These are phyloP conservation scores for Megalurothrips usitatus DNA, from an alignment of 2,888 invertebrate species.

Conservation along the genomic window DNA sequence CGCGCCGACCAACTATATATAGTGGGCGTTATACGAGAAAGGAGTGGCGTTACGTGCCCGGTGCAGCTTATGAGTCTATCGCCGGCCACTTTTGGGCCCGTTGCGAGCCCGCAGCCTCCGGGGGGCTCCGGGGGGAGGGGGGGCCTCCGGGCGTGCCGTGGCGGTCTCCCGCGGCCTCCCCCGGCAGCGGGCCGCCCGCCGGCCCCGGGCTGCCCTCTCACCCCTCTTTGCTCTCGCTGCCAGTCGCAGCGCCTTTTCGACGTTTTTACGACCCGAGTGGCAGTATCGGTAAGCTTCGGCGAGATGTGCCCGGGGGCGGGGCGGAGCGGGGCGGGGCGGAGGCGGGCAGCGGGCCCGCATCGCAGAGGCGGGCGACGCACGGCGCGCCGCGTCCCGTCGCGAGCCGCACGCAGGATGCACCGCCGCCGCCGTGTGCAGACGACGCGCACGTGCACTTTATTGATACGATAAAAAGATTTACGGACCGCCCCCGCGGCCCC, in stretches of 20 bases:
- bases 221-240: not conserved
- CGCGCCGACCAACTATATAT: not conserved
- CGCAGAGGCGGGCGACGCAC: not conserved
- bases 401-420: not conserved
- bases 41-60: conserved; percentile 9
- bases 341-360: not conserved
- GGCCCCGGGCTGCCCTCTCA: not conserved
- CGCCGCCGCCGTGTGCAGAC: not conserved
- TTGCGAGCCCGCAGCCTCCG: no score
- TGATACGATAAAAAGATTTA: not conserved
- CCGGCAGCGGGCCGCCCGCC: not conserved
- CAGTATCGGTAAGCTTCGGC: not conserved
- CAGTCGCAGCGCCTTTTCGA: conserved; percentile 1
- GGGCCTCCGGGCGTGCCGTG: no score
- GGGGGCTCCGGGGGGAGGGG: no score
- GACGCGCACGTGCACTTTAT: not conserved
- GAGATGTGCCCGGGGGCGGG: not conserved
- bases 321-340: not conserved
- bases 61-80: conserved; percentile 17
- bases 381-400: not conserved
- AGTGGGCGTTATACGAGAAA: conserved; percentile 4
- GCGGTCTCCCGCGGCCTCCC: no score
- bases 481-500: not conserved
- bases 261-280: conserved; percentile 4
- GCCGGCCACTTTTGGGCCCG: not conserved